Evolutionary conservation across 2,888 invertebrate species (phyloP), one percentile per base, ranked within the genome.

Genomic region (Cheilosia variabilis): DNA sequence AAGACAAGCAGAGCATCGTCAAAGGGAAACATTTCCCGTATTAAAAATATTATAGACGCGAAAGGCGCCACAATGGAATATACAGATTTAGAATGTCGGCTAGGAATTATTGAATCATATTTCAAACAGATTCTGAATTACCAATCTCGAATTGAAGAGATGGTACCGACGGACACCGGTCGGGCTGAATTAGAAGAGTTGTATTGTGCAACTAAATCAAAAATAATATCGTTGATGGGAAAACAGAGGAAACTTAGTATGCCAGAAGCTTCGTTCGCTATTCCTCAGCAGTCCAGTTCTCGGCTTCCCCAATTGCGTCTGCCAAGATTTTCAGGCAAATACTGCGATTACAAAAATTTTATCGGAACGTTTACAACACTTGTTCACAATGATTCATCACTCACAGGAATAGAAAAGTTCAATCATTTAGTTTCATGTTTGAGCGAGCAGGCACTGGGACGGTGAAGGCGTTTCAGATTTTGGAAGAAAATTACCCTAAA

Each of bases 341-440:
- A 24, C 13, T 52, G 52, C 24, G 52, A 52, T 24, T 52, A 52
- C 1, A 52, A 52, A 52, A 52, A 52, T 24, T 13, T 52, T 52
- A 52, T 52, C 13, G 52, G 24, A 52, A 52, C 15, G 22, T 52
- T 52, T 52, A 52, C 52, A 24, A 24, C 52, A 1, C 22, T 52
- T 2, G 41, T 41, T 41, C 24, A 52, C 50, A 52, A 17, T 52
- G 50, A 24, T 24, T 52, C 22, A 24, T 52, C 24, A 13, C 50
- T 52, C 22, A 52, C 27, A 27, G 27, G 27, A 6, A 27, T 27
- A 6, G 7, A 27, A 27, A 27, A 27, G 1, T 27, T 27, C 27
- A 27, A 27, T 7, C 27, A 27, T 27, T 27, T 27, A 7, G 27
- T 27, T 6, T 27, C 27, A 27, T 27, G 7, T 27, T 27, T 27